Conservation (phyloP, 2,888 invertebrate genomes). For the Cordilura impudica region DNA sequence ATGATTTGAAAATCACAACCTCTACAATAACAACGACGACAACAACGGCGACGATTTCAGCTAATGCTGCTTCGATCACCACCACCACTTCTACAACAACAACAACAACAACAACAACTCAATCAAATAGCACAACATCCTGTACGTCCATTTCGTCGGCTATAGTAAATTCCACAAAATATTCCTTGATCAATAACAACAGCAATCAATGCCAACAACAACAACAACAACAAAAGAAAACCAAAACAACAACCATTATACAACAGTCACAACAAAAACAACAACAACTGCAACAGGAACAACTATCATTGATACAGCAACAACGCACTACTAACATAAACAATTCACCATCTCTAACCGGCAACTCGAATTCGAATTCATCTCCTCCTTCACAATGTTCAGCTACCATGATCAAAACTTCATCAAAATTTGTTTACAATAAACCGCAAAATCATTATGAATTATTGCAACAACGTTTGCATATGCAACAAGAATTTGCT, state of each 20-base stretch:
- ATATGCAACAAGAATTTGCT: slow-evolving; percentile 73
- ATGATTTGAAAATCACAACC: slow-evolving; percentile 45
- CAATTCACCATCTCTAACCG: slow-evolving; percentile 47
- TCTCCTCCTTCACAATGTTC: slow-evolving; percentile 25
- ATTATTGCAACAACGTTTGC: slow-evolving; percentile 72
- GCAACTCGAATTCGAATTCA: slow-evolving; percentile 37
- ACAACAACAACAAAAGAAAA: slow-evolving; percentile 49
- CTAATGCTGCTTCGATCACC: slow-evolving; percentile 41
- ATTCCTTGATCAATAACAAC: slow-evolving; percentile 42
- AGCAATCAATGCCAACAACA: slow-evolving; percentile 54
- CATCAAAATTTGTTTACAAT: slow-evolving; percentile 74
- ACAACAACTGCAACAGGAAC: slow-evolving; percentile 53
- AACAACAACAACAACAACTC: slow-evolving; percentile 28
- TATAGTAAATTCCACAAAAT: slow-evolving; percentile 44
- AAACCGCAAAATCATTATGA: slow-evolving; percentile 74
- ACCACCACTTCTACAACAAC: too few relatives aligned
- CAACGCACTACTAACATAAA: slow-evolving; percentile 50
- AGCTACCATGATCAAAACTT: slow-evolving; percentile 69
- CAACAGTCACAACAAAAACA: slow-evolving; percentile 54
- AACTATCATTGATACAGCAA: slow-evolving; percentile 57
- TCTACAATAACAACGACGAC: slow-evolving; percentile 42
- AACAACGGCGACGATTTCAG: slow-evolving; percentile 47
- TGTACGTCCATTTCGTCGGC: slow-evolving; percentile 32
- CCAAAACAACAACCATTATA: slow-evolving; percentile 59
- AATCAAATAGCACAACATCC: slow-evolving; percentile 56